Conservation (phyloP, 2,113 vertebrate genomes). For the Etheostoma spectabile region DNA sequence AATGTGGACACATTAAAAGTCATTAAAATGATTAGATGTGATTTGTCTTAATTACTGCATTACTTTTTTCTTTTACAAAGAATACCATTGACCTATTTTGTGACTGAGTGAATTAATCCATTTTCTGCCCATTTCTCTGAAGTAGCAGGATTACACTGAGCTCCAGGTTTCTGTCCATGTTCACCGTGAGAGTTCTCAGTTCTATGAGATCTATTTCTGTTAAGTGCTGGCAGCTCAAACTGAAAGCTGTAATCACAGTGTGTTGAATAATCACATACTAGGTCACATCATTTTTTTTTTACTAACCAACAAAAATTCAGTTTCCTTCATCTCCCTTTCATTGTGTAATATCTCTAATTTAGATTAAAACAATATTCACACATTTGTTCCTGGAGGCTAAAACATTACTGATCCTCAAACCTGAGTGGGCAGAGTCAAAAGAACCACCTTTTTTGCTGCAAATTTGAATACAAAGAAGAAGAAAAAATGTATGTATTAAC, state of each 20-base stretch:
- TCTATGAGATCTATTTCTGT: constrained; percentile 47
- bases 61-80: background rate
- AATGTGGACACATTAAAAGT: background rate
- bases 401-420: background rate
- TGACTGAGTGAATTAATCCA: constrained; percentile 8
- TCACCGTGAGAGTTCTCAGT: constrained; percentile 1
- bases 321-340: too few species aligned
- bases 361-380: background rate
- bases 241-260: constrained; percentile 19
- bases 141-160: constrained; percentile 53
- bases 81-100: background rate
- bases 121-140: constrained; percentile 47
- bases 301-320: background rate
- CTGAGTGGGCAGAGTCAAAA: background rate
- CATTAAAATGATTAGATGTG: background rate
- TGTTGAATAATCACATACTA: constrained; percentile 32
- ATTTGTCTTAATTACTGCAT: background rate
- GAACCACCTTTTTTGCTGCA: background rate
- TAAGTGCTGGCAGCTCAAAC: constrained; percentile 16
- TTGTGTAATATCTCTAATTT: background rate
- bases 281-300: background rate
- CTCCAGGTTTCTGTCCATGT: background rate
- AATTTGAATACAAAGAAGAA: background rate
- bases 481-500: too few species aligned
- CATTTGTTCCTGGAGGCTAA: background rate